Evolutionary conservation across 2,113 vertebrate genomes (phyloP).

Genomic region (Cryptotis parvus): DNA sequence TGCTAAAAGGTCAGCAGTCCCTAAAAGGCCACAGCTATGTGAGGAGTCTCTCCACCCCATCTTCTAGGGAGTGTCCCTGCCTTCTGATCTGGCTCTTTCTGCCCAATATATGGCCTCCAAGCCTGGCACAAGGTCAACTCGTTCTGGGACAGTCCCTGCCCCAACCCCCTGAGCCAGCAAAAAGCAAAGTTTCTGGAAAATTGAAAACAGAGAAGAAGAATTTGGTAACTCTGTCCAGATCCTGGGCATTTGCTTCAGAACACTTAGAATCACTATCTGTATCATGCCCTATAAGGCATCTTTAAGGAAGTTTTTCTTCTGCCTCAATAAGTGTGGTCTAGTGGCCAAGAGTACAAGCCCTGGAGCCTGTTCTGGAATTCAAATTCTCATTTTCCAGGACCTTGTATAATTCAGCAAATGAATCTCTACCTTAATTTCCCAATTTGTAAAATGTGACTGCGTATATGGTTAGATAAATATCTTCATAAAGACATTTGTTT

Average conservation of each 20-base stretch:
- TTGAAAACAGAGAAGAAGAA: neutral
- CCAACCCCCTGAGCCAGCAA: neutral
- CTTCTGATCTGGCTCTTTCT: neutral
- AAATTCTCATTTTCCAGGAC: conserved; percentile 28
- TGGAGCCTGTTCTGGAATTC: neutral
- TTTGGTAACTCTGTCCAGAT: neutral
- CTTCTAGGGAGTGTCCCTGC: neutral
- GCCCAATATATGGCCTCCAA: neutral
- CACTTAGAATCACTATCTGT: neutral
- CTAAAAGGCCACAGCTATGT: neutral
- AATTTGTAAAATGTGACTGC: neutral
- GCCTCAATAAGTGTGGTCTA: neutral
- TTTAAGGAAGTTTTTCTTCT: conserved; percentile 42
- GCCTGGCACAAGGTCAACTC: neutral
- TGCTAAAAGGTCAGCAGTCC: neutral
- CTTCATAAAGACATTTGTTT: neutral
- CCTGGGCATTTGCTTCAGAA: neutral
- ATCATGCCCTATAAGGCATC: too few relatives aligned
- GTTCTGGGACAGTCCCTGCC: neutral
- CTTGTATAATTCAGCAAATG: conserved; percentile 23
- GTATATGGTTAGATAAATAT: conserved; percentile 27
- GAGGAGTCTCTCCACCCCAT: neutral
- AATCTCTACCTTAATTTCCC: conserved; percentile 8
- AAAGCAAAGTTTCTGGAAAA: conserved; percentile 9
- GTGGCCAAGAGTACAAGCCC: neutral